Conservation (phyloP, 2,113 vertebrate species). For the Polypterus senegalus region DNA sequence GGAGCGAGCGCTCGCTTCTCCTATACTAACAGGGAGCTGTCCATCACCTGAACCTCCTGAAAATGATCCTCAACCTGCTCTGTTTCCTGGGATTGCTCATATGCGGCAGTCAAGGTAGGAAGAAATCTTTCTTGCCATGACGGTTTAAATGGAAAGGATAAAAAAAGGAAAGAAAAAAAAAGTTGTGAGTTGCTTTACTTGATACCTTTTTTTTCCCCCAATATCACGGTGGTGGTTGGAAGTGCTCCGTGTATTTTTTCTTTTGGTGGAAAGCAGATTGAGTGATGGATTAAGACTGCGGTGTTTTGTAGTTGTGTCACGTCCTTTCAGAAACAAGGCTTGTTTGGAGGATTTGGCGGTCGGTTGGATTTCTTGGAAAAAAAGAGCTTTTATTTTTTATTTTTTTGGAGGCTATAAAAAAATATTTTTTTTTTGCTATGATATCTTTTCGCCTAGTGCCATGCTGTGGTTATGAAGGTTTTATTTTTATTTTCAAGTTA, state of each 20-base stretch:
- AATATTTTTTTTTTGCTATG: too few relatives aligned
- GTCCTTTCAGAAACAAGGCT: conserved; percentile 37
- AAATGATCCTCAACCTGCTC: conserved; percentile 45
- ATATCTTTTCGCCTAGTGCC: too few relatives aligned
- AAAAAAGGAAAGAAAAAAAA: conserved; percentile 15
- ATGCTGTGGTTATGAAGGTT: too few relatives aligned
- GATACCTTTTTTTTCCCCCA: background rate
- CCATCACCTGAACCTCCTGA: conserved; percentile 28
- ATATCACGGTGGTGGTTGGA: conserved; percentile 19
- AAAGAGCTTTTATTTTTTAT: too few relatives aligned
- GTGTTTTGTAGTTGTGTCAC: conserved; percentile 59
- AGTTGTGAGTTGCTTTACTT: conserved; percentile 28
- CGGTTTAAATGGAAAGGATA: conserved; percentile 1
- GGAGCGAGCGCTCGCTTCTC: conserved; percentile 25
- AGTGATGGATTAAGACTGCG: conserved; percentile 38
- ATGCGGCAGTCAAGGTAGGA: conserved; percentile 51
- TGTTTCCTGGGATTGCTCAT: conserved; percentile 48
- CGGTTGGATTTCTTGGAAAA: background rate
- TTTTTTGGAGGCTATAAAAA: too few relatives aligned
- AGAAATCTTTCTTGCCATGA: conserved; percentile 7
- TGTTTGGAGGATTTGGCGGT: conserved; percentile 8
- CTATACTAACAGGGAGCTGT: conserved; percentile 29
- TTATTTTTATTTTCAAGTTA: too few relatives aligned
- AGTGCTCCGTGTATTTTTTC: conserved; percentile 6
- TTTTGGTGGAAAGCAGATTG: conserved; percentile 15